A percentile compares a stretch with the other conserved stretches of the same genome.
Conservation (phyloP, 2,797 vertebrate species). For the Rhodeus uyekii region DNA sequence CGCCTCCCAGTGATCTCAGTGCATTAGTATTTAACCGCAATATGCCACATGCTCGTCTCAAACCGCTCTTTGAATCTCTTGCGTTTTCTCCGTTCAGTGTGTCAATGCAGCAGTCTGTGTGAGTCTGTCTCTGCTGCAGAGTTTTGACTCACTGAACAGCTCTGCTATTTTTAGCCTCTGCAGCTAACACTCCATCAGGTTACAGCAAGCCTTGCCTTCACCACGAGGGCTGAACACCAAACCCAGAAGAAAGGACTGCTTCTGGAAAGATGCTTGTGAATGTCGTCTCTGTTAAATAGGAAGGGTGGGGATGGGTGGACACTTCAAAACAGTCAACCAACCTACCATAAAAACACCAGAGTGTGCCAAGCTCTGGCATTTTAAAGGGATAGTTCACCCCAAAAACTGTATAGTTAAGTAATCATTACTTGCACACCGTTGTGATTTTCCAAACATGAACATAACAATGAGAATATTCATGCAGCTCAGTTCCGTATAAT, state of each 20-base stretch:
- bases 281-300: conserved; percentile 43
- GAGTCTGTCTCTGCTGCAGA: conserved; percentile 25
- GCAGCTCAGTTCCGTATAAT: neutral
- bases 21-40: neutral
- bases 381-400: neutral
- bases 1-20: conserved; percentile 50
- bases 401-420: neutral
- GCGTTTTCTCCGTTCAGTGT: conserved; percentile 1
- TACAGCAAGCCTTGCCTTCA: conserved; percentile 49
- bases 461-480: neutral
- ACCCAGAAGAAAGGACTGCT: conserved; percentile 4
- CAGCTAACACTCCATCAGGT: conserved; percentile 65
- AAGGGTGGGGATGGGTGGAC: conserved; percentile 47
- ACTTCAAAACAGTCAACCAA: conserved; percentile 50
- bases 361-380: neutral
- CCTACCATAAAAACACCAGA: neutral
- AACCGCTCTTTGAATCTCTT: neutral
- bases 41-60: neutral
- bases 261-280: conserved; percentile 47
- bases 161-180: conserved; percentile 73
- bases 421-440: neutral
- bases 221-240: conserved; percentile 13
- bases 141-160: conserved; percentile 33
- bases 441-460: neutral
- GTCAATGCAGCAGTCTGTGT: conserved; percentile 33